Percentiles rank a stretch among this genome's conserved stretches.
Evolutionary conservation across 2,113 vertebrate species (phyloP).

Genomic region (Sylvia atricapilla): DNA sequence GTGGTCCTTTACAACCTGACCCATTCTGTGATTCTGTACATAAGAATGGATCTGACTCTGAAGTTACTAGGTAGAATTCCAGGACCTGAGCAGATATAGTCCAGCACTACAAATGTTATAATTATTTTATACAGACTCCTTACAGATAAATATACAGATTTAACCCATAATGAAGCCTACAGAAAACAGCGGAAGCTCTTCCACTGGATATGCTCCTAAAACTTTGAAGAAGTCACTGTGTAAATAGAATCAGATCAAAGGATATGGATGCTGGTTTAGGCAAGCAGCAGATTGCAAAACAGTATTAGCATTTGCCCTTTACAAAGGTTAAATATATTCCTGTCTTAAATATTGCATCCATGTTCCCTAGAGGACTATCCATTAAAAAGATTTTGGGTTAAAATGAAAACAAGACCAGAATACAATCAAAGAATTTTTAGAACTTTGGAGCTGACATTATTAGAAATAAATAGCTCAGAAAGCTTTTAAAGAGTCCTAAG

Average conservation of each 20-base stretch:
- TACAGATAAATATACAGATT: background rate
- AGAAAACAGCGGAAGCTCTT: background rate
- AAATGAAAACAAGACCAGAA: background rate
- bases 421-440: background rate
- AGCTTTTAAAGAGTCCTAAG: background rate
- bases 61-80: background rate
- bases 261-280: background rate
- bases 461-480: background rate
- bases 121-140: background rate
- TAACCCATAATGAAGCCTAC: background rate
- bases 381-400: background rate
- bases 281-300: slow-evolving; percentile 15
- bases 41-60: background rate
- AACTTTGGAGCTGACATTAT: background rate
- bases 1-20: background rate
- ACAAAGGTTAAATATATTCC: slow-evolving; percentile 10
- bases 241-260: background rate
- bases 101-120: background rate
- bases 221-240: background rate
- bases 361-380: background rate
- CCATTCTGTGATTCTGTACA: background rate
- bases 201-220: background rate
- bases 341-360: background rate
- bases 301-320: slow-evolving; percentile 29
- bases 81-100: background rate